Percentiles rank a stretch among this genome's conserved stretches.
Conservation (phyloP, 2,113 vertebrate genomes). For the Candoia aspera region DNA sequence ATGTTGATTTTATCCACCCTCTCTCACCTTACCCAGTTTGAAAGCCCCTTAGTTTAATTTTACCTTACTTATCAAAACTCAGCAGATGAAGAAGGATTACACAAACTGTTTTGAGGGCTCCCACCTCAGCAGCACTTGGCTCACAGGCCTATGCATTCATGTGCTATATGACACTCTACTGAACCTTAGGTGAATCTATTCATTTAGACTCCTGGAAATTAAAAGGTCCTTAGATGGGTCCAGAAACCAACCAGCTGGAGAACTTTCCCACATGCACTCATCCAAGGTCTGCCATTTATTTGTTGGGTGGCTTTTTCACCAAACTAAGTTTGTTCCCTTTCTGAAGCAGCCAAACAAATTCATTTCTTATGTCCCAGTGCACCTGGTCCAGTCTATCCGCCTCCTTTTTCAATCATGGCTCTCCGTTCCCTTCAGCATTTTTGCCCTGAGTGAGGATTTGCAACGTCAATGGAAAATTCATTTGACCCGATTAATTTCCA, state of each 20-base stretch:
- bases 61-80: neutral
- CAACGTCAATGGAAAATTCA: constrained; percentile 37
- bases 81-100: neutral
- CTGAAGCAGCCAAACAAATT: too few relatives aligned
- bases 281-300: neutral
- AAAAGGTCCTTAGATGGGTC: neutral
- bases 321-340: too few relatives aligned
- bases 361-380: neutral
- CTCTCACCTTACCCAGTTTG: neutral
- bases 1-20: neutral
- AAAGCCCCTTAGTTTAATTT: neutral
- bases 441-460: constrained; percentile 17
- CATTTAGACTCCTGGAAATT: neutral
- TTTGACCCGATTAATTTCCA: constrained; percentile 34
- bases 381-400: neutral
- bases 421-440: neutral
- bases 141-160: neutral
- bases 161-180: neutral
- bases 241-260: neutral
- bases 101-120: neutral
- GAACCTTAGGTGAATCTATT: neutral
- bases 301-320: neutral
- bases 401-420: neutral
- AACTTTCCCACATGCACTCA: neutral
- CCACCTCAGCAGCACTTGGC: neutral